phyloP scores from a whole-genome alignment of 2,888 invertebrate genomes.

The Lepidonotus clava region DNA sequence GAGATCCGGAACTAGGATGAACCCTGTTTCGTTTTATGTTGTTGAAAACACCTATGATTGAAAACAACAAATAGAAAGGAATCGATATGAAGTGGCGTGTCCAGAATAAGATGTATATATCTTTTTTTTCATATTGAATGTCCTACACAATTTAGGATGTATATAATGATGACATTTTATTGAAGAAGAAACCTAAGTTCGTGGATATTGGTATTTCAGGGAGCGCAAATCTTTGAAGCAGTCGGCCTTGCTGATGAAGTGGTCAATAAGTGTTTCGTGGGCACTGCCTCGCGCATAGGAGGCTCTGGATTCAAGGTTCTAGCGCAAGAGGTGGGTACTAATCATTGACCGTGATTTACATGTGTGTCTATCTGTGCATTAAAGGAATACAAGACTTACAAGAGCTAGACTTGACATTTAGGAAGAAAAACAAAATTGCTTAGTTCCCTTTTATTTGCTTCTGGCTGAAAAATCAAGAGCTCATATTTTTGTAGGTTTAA shows the following conservation, averaged over 20 bases:
- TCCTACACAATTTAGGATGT: background rate
- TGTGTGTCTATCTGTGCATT: too few relatives aligned
- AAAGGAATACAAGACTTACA: too few relatives aligned
- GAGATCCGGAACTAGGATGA: too few relatives aligned
- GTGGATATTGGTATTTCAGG: constrained; percentile 79
- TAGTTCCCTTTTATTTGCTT: too few relatives aligned
- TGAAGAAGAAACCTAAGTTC: too few relatives aligned
- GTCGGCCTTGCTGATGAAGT: constrained; percentile 96
- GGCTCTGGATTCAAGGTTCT: constrained; percentile 95
- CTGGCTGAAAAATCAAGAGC: too few relatives aligned
- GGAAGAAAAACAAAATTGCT: too few relatives aligned
- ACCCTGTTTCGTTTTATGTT: too few relatives aligned
- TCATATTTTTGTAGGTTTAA: too few relatives aligned
- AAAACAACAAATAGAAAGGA: background rate
- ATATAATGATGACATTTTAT: background rate
- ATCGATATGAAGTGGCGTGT: background rate
- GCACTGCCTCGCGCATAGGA: constrained; percentile 88
- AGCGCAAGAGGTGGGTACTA: constrained; percentile 85
- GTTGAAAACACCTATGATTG: too few relatives aligned
- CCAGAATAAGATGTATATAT: background rate
- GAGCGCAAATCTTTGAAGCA: constrained; percentile 99
- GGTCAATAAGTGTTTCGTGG: constrained; percentile 91
- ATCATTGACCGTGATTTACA: too few relatives aligned
- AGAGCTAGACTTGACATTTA: too few relatives aligned
- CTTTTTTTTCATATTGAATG: background rate